Evolutionary conservation across 2,113 vertebrate species (phyloP).

Genomic region (Ranitomeya imitator): DNA sequence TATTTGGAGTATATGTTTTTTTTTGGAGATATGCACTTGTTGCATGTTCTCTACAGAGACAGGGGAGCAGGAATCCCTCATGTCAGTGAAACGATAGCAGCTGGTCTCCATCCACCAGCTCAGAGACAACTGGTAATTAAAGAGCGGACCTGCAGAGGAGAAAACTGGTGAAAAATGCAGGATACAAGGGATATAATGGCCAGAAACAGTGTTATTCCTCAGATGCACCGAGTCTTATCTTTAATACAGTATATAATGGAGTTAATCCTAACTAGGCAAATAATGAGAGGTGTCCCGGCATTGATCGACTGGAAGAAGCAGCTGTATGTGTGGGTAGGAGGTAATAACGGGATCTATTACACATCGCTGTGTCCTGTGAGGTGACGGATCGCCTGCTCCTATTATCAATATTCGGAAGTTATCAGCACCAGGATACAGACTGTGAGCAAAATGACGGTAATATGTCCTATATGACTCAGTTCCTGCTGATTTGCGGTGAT

Average conservation of each 20-base stretch:
- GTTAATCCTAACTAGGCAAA: neutral
- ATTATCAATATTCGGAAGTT: neutral
- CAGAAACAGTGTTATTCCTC: too few species aligned
- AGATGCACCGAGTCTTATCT: too few species aligned
- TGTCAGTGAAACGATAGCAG: too few species aligned
- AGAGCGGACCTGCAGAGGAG: too few species aligned
- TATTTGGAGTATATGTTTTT: too few species aligned
- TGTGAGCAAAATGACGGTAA: neutral
- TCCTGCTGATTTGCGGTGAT: neutral
- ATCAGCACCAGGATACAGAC: neutral
- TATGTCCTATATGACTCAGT: slow-evolving; percentile 2
- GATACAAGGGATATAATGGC: too few species aligned
- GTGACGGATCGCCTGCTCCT: neutral
- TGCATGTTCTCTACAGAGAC: too few species aligned
- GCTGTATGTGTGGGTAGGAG: neutral
- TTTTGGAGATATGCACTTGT: too few species aligned
- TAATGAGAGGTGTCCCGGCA: neutral
- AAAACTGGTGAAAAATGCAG: too few species aligned
- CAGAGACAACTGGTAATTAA: too few species aligned
- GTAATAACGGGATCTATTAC: neutral
- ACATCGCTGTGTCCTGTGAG: neutral
- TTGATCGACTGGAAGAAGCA: neutral
- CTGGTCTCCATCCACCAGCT: too few species aligned
- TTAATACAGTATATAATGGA: neutral
- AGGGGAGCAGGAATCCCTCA: too few species aligned